Evolutionary conservation across 2,797 vertebrate species (phyloP).

Genomic region (Hyperoplus lanceolatus): DNA sequence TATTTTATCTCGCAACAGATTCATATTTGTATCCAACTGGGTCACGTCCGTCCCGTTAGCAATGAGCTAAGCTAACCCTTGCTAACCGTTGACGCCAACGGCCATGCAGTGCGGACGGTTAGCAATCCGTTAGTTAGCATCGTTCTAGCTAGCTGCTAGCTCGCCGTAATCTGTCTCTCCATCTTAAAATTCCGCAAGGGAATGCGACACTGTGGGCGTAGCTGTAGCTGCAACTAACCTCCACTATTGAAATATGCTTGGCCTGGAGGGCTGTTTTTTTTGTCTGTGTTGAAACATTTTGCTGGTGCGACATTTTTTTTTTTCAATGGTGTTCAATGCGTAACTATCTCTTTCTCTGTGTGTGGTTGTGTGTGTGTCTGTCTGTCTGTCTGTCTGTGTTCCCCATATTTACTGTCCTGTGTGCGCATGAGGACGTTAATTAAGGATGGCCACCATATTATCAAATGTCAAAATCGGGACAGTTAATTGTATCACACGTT

Average conservation of each 20-base stretch:
- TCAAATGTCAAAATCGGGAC: too few species aligned
- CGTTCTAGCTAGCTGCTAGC: slow-evolving; percentile 32
- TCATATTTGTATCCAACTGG: neutral
- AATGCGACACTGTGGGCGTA: slow-evolving; percentile 84
- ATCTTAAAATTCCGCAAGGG: slow-evolving; percentile 82
- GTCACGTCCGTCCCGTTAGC: neutral
- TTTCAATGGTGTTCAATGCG: neutral
- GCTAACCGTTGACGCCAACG: slow-evolving; percentile 21
- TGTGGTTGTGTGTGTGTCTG: neutral
- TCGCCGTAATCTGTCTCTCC: slow-evolving; percentile 74
- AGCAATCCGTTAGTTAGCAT: slow-evolving; percentile 17
- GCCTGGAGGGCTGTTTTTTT: neutral
- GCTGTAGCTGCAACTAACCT: slow-evolving; percentile 54
- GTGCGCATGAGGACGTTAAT: slow-evolving; percentile 36
- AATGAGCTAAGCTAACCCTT: slow-evolving; percentile 11
- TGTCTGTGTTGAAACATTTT: neutral
- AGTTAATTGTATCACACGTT: too few species aligned
- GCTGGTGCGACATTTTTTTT: neutral
- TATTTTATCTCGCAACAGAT: neutral
- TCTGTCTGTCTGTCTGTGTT: neutral
- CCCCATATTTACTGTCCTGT: neutral
- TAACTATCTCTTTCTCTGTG: too few species aligned
- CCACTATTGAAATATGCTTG: neutral
- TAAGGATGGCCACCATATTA: too few species aligned
- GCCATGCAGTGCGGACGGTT: slow-evolving; percentile 39